Base-by-base conservation (phyloP, 2,113 vertebrate genomes). In the Atherinomorus stipes region DNA sequence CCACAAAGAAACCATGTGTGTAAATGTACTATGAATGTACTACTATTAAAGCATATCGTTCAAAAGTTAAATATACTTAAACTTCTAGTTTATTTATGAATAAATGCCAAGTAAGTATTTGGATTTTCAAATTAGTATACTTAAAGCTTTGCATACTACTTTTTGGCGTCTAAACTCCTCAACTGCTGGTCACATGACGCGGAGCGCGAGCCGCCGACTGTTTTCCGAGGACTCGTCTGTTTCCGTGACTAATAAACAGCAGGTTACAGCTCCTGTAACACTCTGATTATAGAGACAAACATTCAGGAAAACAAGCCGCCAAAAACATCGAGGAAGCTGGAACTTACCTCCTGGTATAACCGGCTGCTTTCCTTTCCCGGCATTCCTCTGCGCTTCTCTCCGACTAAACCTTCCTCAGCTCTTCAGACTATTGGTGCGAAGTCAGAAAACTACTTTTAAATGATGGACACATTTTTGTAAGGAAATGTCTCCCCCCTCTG, bases 301-400 rank as follows among this genome's bases (percentile, higher is more conserved):
- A 16, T 1, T 0, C 1, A 16, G 28, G 3, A 56, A 1, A 21
- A 21, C 38, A 42, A 4, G 40, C 15, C 5, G 1, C 31, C 21
- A 23, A 11, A 50, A 38, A 44, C 11, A 26, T 4, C 1, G 1
- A 23, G 23, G 1, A 18, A 42, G 10, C 0, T n/a, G 49, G 11
- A 71, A 7, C 11, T 18, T 92, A 98, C 97, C 96, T 97, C 96
- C 74, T 91, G 92, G 87, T 98, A 98, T 56, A 95, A 94, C 25
- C 89, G 90, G 77, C 91, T 86, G 18, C 53, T 58, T 54, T 95
- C 95, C 0, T 88, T 93, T 50, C 93, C 85, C 13, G 91, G 87
- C 96, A 97, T 97, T 86, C 79, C 90, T 80, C 66, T 45, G 37
- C 37, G 11, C 65, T 45, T 56, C 42, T 37, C 34, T 15, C 4